These are phyloP conservation scores for Eristalis tenax DNA, from an alignment of 2,888 invertebrate genomes.

Conservation along the genomic window DNA sequence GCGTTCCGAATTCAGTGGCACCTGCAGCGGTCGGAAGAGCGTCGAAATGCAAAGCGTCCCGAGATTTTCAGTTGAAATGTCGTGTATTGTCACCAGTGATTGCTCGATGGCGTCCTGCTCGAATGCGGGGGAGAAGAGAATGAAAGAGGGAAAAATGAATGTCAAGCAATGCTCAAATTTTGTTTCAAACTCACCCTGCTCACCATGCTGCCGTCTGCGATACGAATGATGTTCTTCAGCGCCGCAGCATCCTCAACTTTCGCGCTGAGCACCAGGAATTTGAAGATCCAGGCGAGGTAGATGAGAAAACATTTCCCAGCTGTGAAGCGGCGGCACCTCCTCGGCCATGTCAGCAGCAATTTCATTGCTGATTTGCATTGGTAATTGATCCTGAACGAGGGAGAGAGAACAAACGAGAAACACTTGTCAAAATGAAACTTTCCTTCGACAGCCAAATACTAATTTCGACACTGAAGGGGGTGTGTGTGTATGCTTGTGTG, in stretches of 20 bases:
- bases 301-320: conserved; percentile 63
- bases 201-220: conserved; percentile 79
- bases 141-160: not conserved
- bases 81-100: conserved; percentile 88
- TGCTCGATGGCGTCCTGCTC: conserved; percentile 85
- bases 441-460: not conserved
- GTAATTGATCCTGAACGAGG: conserved; percentile 74
- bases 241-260: conserved; percentile 72
- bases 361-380: conserved; percentile 80
- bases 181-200: conserved; percentile 76
- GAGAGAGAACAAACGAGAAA: not conserved
- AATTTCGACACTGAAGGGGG: not conserved
- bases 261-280: conserved; percentile 55
- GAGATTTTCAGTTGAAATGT: conserved; percentile 87
- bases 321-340: conserved; percentile 73
- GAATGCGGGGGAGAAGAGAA: no score
- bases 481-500: not conserved
- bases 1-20: conserved; percentile 86
- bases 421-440: not conserved
- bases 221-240: conserved; percentile 77
- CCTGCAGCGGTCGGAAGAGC: conserved; percentile 86
- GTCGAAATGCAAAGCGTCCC: conserved; percentile 88
- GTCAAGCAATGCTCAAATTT: not conserved
- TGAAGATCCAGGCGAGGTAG: conserved; percentile 66
- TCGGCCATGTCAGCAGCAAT: conserved; percentile 79